Evolutionary conservation across 1,140 invertebrate species (phyloP), one percentile per base, ranked within the genome.

Genomic region (Choristoneura fumiferana): DNA sequence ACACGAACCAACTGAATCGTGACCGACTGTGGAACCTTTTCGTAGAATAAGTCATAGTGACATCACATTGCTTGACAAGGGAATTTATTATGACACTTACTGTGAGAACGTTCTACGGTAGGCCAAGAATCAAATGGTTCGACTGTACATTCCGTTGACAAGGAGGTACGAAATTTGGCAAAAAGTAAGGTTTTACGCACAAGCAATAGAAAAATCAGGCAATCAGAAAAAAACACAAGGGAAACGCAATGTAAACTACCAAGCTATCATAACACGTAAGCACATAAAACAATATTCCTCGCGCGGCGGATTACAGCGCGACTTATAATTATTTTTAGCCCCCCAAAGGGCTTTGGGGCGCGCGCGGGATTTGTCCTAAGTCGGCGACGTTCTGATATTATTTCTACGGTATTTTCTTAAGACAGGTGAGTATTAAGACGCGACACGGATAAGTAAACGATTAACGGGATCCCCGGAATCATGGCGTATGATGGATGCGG

Each of bases 321-420:
- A 67, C 73, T 84, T 81, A 80, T 82, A 81, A 83, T 83, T 84
- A 84, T 84, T 83, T 84, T 84, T 84, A 82, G 79, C 81, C 81
- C 78, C 81, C 71, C 56, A 71, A 81, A 76, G 72, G 73, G 78
- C 78, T 82, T 81, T 81, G 76, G 72, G 78, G 73, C 78, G 74
- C 76, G 69, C 75, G 78, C 76, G 66, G 81, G 77, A 78, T 84
- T 84, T 81, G 77, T 74, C 65, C 63, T 67, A 61, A 75, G 69
- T 54, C 56, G 36, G 69, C 72, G 70, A 71, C 73, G 75, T 79
- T 78, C 82, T 78, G 82, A 84, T 84, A 84, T 84, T 78, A 82
- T 81, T 80, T 74, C 72, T 75, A 70, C 65, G 68, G 71, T 69
- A 69, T 66, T 71, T 74, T 65, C 69, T 70, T 62, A 67, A 69